These are phyloP conservation scores for Drosophila rufa DNA, from an alignment of 1,140 invertebrate genomes.

Conservation along the genomic window DNA sequence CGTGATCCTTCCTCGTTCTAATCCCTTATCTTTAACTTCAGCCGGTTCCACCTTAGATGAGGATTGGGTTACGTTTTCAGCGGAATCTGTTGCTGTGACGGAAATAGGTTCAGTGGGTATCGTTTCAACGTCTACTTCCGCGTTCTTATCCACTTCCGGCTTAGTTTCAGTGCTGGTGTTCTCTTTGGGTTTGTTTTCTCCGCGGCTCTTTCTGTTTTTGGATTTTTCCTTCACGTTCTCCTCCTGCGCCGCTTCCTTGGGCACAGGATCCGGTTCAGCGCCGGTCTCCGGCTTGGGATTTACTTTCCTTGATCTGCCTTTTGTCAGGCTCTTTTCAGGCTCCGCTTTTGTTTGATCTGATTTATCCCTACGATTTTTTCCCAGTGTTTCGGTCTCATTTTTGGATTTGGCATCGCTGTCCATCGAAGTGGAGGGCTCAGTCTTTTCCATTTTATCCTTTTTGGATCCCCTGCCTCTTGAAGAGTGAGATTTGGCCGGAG, in stretches of 20 bases:
- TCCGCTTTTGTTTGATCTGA: not conserved
- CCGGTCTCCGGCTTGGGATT: not conserved
- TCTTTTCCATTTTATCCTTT: not conserved
- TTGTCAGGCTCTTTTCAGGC: not conserved
- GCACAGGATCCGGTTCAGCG: not conserved
- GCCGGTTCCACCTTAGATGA: no score
- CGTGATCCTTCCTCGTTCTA: not conserved
- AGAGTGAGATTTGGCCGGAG: not conserved
- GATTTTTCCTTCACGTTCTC: not conserved
- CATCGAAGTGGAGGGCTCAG: not conserved
- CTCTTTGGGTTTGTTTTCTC: constrained; percentile 1
- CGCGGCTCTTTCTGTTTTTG: not conserved
- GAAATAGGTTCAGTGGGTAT: not conserved
- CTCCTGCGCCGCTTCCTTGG: not conserved
- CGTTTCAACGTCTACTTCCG: no score
- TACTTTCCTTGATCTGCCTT: not conserved
- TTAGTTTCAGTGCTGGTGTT: not conserved
- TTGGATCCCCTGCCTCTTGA: no score
- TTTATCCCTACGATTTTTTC: not conserved
- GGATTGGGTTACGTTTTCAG: not conserved
- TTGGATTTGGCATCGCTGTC: not conserved
- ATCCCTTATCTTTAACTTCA: no score
- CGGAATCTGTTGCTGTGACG: not conserved
- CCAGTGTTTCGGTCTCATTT: not conserved
- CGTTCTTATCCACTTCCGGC: not conserved